phyloP scores from a whole-genome alignment of 1,140 invertebrate genomes.

The Euwallacea fornicatus region DNA sequence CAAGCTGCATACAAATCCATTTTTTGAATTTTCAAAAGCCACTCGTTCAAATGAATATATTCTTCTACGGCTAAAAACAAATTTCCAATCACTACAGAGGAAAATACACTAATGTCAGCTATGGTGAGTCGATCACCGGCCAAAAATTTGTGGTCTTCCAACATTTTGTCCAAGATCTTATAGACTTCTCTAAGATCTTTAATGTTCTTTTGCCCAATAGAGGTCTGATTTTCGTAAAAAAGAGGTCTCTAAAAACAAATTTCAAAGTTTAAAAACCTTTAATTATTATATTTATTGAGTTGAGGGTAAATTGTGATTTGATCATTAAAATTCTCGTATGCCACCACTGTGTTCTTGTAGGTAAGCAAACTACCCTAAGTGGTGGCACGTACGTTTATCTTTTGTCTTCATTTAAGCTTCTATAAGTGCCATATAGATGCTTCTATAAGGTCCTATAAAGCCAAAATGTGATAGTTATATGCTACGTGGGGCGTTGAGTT shows the following conservation, averaged over 20 bases:
- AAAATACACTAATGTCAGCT: slow-evolving; percentile 43
- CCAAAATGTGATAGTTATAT: no score
- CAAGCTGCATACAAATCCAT: slow-evolving; percentile 30
- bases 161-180: slow-evolving; percentile 40
- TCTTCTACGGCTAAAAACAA: slow-evolving; percentile 33
- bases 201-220: slow-evolving; percentile 11
- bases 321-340: no score
- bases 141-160: slow-evolving; percentile 35
- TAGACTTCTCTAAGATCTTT: slow-evolving; percentile 30
- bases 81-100: slow-evolving; percentile 26
- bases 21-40: slow-evolving; percentile 33
- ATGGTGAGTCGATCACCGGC: slow-evolving; percentile 40
- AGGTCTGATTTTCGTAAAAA: slow-evolving; percentile 30
- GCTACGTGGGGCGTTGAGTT: no score
- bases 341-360: no score
- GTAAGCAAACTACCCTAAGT: neutral
- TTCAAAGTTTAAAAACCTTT: neutral
- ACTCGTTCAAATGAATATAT: slow-evolving; percentile 38
- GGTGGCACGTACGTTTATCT: no score
- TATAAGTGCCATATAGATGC: no score
- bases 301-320: no score
- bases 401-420: no score
- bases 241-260: slow-evolving; percentile 32
- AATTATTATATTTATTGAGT: neutral
- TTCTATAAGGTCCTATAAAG: no score